Conservation (phyloP, 2,113 vertebrate genomes). For the Muntiacus reevesi region DNA sequence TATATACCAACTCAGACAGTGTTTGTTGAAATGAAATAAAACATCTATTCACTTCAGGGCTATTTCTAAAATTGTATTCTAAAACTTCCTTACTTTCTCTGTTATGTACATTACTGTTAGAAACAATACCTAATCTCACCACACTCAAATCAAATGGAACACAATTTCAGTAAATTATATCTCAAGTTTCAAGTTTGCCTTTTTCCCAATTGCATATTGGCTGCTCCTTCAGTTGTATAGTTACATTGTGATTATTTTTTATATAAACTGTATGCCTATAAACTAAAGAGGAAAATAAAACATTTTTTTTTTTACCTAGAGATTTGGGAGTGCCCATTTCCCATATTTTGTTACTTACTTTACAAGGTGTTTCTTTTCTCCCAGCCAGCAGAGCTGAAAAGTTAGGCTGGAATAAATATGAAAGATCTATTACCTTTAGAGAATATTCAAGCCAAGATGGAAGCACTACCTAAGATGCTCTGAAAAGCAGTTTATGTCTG, state of each 20-base stretch:
- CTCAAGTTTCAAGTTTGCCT: not conserved
- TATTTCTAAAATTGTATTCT: not conserved
- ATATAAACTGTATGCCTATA: not conserved
- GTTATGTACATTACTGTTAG: not conserved
- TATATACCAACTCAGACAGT: not conserved
- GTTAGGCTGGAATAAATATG: not conserved
- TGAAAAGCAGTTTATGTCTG: not conserved
- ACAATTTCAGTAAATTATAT: not conserved
- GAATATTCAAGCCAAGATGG: not conserved
- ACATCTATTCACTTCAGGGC: not conserved
- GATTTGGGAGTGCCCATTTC: not conserved
- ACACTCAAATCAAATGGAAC: not conserved
- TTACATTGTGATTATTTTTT: not conserved
- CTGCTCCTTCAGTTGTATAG: not conserved
- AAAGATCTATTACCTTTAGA: not conserved
- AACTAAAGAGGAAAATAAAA: not conserved
- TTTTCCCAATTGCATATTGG: not conserved
- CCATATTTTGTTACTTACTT: not conserved
- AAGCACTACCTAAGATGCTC: not conserved
- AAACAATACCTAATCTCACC: not conserved
- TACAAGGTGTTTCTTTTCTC: not conserved
- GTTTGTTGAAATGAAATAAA: constrained; percentile 13
- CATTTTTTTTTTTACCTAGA: not conserved
- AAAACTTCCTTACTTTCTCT: not conserved
- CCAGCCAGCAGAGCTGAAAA: not conserved